Base-by-base conservation (phyloP, 2,888 invertebrate genomes). In the Cheilosia pagana region DNA sequence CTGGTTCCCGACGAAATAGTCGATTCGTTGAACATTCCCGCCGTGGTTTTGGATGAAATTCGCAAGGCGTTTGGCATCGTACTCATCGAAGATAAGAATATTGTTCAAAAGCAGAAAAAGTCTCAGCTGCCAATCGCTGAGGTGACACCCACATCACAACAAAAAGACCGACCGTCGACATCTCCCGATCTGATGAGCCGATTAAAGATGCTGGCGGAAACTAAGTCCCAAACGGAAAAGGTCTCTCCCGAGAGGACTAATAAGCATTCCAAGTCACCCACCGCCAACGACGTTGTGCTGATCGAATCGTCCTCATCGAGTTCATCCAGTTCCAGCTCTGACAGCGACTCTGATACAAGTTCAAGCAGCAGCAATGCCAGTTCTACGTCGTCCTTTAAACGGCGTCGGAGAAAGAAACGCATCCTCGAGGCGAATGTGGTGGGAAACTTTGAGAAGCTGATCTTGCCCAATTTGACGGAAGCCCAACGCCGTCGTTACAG, bases 1-100 rank as follows among this genome's bases (percentile, higher is more conserved):
- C 87, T 89, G 19, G 87, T 90, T n/a, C 89, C 91, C 12, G 91
- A 91, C 72, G 90, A 89, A 52, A 89, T 90, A 67, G 90, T 91
- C 4, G 91, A 92, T 53, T 87, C 90, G 4, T 89, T 89, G 19
- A 88, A 90, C 67, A 88, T 92, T 77, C 91, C 92, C 1, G 88
- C 89, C 19, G 67, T 88, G 1, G 78, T 92, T 10, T 87, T 92
- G 31, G 88, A 90, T 21, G 89, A 92, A 77, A 91, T 92, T 67
- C 87, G 90, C 65, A 88, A 90, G 72, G 90, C 89, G 0, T 89
- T 92, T n/a, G 91, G 90, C 14, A 88, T 90, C 28, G 88, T 90
- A 39, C 86, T 90, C n/a, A 76, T 87, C 21, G 86, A 74, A 28
- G 79, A 82, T 63, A 76, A 45, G 45, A 65, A 48, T 25, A 45